Conservation (phyloP, 2,888 invertebrate genomes). For the Tuberolachnus salignus region DNA sequence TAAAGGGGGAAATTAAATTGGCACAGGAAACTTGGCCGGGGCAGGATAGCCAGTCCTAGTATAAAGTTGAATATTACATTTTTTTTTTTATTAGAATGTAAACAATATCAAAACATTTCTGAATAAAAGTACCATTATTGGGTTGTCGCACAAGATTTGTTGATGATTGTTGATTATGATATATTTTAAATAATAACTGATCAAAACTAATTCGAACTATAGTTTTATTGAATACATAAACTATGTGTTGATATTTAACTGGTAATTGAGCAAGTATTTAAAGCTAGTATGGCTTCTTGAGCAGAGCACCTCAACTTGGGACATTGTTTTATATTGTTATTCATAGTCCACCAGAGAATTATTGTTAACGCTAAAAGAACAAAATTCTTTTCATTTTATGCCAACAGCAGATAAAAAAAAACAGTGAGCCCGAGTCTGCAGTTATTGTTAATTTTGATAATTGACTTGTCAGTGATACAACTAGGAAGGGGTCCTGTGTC, state of each 20-base stretch:
- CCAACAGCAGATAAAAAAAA: conserved; percentile 59
- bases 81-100: too few species aligned
- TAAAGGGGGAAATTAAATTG: too few species aligned
- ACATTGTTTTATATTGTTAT: conserved; percentile 73
- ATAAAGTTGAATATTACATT: too few species aligned
- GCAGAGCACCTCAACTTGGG: conserved; percentile 71
- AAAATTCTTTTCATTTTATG: conserved; percentile 59
- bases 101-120: too few species aligned
- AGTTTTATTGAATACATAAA: conserved; percentile 21
- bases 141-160: conserved; percentile 55
- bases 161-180: conserved; percentile 30
- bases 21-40: too few species aligned
- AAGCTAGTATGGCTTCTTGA: conserved; percentile 74
- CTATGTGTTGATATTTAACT: conserved; percentile 68
- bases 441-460: conserved; percentile 68
- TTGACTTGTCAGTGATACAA: too few species aligned
- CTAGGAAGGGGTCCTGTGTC: too few species aligned
- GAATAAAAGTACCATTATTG: too few species aligned
- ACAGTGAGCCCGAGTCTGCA: conserved; percentile 60
- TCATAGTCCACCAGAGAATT: conserved; percentile 75
- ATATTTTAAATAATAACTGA: conserved; percentile 46
- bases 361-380: conserved; percentile 76
- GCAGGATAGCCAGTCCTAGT: too few species aligned
- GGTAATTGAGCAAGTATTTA: conserved; percentile 84
- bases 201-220: conserved; percentile 65